A percentile compares a stretch with the other conserved stretches of the same genome.
Conservation (phyloP, 1,140 invertebrate genomes). For the Drosophila asahinai region DNA sequence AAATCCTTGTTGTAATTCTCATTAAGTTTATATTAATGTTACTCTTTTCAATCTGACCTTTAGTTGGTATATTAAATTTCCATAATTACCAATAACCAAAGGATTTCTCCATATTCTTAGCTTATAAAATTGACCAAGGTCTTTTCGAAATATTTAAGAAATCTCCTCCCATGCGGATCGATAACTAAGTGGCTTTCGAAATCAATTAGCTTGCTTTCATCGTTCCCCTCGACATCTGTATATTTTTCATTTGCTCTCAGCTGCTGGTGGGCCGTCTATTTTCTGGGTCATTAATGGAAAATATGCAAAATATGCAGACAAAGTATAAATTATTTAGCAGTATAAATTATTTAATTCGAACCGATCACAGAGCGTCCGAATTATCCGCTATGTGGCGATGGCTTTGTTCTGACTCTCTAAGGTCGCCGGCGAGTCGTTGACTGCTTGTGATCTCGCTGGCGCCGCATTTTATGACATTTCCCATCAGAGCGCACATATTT, state of each 20-base stretch:
- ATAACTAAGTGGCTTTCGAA: conserved; percentile 27
- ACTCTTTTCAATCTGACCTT: no score
- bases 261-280: conserved; percentile 44
- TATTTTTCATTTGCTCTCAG: conserved; percentile 12
- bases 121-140: not conserved
- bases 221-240: conserved; percentile 20
- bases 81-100: no score
- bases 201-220: conserved; percentile 64
- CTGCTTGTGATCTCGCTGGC: conserved; percentile 64
- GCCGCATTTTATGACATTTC: conserved; percentile 70
- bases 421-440: conserved; percentile 68
- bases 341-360: conserved; percentile 76
- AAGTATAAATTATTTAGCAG: conserved; percentile 74
- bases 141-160: not conserved
- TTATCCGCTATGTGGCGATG: conserved; percentile 51
- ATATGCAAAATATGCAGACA: conserved; percentile 73
- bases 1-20: no score
- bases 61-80: no score
- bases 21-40: no score
- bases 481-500: conserved; percentile 34
- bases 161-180: not conserved
- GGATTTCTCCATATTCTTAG: not conserved
- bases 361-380: conserved; percentile 53
- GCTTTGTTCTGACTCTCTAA: conserved; percentile 43
- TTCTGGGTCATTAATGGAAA: conserved; percentile 75